Evolutionary conservation across 2,797 vertebrate species (phyloP).

Genomic region (Bovichtus variegatus): DNA sequence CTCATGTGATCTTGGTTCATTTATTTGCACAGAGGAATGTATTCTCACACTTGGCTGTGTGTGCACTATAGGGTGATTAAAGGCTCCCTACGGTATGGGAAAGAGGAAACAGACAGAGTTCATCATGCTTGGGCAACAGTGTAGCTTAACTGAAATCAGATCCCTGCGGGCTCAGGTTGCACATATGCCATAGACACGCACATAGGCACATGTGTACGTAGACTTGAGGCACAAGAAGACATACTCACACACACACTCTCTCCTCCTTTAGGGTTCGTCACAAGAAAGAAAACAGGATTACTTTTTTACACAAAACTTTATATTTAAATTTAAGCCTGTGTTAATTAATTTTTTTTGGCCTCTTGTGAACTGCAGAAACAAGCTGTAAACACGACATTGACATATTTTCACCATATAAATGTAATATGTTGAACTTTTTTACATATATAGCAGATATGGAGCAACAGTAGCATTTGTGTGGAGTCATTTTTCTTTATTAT

Average conservation of each 20-base stretch:
- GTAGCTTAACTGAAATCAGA: constrained; percentile 65
- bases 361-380: background rate
- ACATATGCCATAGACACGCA: constrained; percentile 30
- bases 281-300: background rate
- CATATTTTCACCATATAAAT: background rate
- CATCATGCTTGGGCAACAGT: constrained; percentile 47
- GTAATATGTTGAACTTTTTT: background rate
- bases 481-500: background rate
- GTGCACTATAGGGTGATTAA: constrained; percentile 42
- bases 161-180: constrained; percentile 28
- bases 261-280: background rate
- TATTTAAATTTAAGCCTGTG: background rate
- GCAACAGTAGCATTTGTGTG: background rate
- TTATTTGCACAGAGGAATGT: constrained; percentile 59
- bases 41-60: constrained; percentile 64
- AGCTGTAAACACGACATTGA: background rate
- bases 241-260: background rate
- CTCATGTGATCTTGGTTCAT: constrained; percentile 45
- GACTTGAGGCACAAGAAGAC: constrained; percentile 3
- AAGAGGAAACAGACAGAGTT: constrained; percentile 43
- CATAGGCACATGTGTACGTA: background rate
- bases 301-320: background rate
- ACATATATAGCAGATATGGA: background rate
- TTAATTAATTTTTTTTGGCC: background rate
- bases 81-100: constrained; percentile 36